phyloP scores from a whole-genome alignment of 2,888 invertebrate genomes.

The Ischnus inquisitorius region DNA sequence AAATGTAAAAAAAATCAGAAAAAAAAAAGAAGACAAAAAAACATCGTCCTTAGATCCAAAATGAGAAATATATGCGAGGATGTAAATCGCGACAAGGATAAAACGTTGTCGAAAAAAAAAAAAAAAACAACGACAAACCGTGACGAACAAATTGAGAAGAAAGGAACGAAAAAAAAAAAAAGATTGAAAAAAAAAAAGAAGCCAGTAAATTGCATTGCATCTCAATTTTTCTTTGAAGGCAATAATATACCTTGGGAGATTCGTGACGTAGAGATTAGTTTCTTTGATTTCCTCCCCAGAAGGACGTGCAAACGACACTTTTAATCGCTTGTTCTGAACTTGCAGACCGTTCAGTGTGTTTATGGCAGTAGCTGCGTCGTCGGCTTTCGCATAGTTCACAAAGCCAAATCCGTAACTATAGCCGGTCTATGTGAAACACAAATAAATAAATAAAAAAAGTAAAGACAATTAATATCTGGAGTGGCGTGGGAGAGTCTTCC shows the following conservation, averaged over 20 bases:
- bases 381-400: slow-evolving; percentile 94
- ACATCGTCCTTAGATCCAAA: slow-evolving; percentile 1
- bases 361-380: slow-evolving; percentile 95
- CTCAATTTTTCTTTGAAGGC: slow-evolving; percentile 59
- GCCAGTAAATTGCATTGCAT: slow-evolving; percentile 41
- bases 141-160: slow-evolving; percentile 36
- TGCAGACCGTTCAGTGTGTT: slow-evolving; percentile 94
- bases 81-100: slow-evolving; percentile 36
- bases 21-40: not conserved
- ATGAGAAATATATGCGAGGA: slow-evolving; percentile 6
- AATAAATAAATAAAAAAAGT: slow-evolving; percentile 76
- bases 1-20: not conserved
- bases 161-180: slow-evolving; percentile 44
- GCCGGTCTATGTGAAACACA: slow-evolving; percentile 89
- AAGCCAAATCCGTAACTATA: slow-evolving; percentile 99
- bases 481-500: slow-evolving; percentile 21
- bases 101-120: slow-evolving; percentile 7
- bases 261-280: slow-evolving; percentile 97
- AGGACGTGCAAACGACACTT: slow-evolving; percentile 97
- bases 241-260: slow-evolving; percentile 90
- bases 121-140: slow-evolving; percentile 4
- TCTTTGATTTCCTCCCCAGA: slow-evolving; percentile 97
- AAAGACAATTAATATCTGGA: slow-evolving; percentile 63
- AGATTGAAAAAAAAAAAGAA: slow-evolving; percentile 28
- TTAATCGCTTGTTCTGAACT: slow-evolving; percentile 96